Evolutionary conservation across 2,888 invertebrate species (phyloP).

Genomic region (Pseudoips prasinana): DNA sequence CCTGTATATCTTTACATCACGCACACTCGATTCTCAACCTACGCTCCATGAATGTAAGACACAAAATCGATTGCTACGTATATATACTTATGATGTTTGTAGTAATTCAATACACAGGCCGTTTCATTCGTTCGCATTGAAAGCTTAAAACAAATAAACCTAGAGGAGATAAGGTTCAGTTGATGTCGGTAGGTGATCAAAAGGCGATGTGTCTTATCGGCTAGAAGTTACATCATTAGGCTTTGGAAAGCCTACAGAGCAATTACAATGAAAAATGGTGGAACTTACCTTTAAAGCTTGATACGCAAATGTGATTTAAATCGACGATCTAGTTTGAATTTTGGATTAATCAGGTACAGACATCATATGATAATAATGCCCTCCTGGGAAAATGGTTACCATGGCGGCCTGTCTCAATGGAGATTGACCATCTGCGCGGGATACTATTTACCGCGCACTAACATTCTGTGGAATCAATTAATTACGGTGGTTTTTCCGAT

Average conservation of each 20-base stretch:
- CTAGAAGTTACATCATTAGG: conserved; percentile 29
- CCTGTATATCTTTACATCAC: conserved; percentile 43
- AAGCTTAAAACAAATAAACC: conserved; percentile 80
- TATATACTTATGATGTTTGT: conserved; percentile 35
- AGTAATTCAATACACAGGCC: conserved; percentile 56
- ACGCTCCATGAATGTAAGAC: not conserved
- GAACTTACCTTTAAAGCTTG: too few relatives aligned
- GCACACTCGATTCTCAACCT: conserved; percentile 25
- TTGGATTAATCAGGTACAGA: too few relatives aligned
- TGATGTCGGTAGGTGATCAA: conserved; percentile 65
- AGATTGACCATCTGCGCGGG: too few relatives aligned
- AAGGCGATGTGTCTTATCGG: conserved; percentile 53
- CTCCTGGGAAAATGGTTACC: too few relatives aligned
- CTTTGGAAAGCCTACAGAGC: conserved; percentile 14
- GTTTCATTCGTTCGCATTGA: conserved; percentile 77
- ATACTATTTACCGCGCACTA: too few relatives aligned
- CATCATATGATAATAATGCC: too few relatives aligned
- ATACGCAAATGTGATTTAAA: too few relatives aligned
- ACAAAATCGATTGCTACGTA: conserved; percentile 10
- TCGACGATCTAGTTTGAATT: too few relatives aligned
- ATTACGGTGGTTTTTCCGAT: too few relatives aligned
- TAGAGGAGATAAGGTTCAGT: conserved; percentile 69
- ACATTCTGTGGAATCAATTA: too few relatives aligned
- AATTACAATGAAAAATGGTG: conserved; percentile 8
- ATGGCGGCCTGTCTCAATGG: too few relatives aligned